Percentiles rank a stretch among this genome's conserved stretches.
phyloP scores from a whole-genome alignment of 2,113 vertebrate species.

The Melozone crissalis region DNA sequence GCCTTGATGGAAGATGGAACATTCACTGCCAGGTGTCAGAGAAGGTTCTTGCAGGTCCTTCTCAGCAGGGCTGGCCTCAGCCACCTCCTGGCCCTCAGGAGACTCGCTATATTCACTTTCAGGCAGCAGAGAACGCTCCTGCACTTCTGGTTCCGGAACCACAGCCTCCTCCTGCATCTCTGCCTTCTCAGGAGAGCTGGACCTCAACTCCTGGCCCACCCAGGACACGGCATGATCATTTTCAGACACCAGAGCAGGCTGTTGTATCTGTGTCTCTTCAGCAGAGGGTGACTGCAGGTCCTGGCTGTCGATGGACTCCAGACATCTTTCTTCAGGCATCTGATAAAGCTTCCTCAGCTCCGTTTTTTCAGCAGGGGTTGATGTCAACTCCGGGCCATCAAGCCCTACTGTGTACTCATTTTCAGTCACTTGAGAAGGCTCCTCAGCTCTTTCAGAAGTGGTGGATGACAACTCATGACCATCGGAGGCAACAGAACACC shows the following conservation, averaged over 20 bases:
- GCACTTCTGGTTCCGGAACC: background rate
- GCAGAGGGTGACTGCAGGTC: background rate
- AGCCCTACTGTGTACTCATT: background rate
- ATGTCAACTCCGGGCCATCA: conserved; percentile 55
- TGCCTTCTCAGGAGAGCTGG: conserved; percentile 12
- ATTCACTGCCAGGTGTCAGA: background rate
- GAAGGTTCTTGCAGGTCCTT: background rate
- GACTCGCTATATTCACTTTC: conserved; percentile 60
- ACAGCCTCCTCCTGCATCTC: conserved; percentile 4
- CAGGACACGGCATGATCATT: conserved; percentile 56
- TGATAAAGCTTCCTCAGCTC: background rate
- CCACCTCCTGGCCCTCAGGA: conserved; percentile 24
- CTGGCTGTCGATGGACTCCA: background rate
- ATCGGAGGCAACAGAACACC: conserved; percentile 47
- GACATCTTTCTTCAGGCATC: background rate
- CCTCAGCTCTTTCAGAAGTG: background rate
- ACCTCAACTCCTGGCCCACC: conserved; percentile 32
- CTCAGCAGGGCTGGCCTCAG: conserved; percentile 39
- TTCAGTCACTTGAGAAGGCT: background rate
- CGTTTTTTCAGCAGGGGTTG: conserved; percentile 34
- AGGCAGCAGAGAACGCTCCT: conserved; percentile 55
- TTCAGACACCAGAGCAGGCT: conserved; percentile 52
- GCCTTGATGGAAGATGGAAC: conserved; percentile 41
- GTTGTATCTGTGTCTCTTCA: background rate
- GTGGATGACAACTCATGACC: background rate